A percentile compares a stretch with the other conserved stretches of the same genome.
phyloP scores from a whole-genome alignment of 1,140 invertebrate species.

The Lerema accius region DNA sequence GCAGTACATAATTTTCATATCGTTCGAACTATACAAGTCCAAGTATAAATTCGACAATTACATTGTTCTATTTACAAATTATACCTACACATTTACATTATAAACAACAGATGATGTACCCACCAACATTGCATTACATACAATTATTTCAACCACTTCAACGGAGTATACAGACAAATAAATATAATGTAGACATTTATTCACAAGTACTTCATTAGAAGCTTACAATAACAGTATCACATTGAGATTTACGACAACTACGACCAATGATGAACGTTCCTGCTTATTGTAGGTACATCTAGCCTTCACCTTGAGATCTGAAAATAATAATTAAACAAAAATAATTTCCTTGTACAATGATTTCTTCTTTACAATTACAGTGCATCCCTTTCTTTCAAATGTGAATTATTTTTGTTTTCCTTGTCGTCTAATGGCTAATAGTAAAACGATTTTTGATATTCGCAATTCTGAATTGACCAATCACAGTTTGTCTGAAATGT shows the following conservation, averaged over 20 bases:
- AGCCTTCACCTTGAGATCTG: conserved; percentile 23
- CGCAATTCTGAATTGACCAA: too few relatives aligned
- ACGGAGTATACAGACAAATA: conserved; percentile 28
- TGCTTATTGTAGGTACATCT: conserved; percentile 25
- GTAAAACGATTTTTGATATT: too few relatives aligned
- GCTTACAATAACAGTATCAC: conserved; percentile 44
- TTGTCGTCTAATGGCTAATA: too few relatives aligned
- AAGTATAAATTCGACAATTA: conserved; percentile 44
- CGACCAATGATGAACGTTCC: conserved; percentile 36
- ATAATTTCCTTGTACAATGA: too few relatives aligned
- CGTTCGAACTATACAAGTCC: too few relatives aligned
- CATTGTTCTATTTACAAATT: conserved; percentile 36
- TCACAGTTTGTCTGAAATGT: too few relatives aligned
- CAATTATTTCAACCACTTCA: conserved; percentile 8
- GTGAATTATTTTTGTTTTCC: too few relatives aligned
- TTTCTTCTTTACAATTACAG: too few relatives aligned
- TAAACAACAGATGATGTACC: conserved; percentile 33
- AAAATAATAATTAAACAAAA: conserved; percentile 14
- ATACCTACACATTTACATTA: conserved; percentile 38
- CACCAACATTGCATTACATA: conserved; percentile 12
- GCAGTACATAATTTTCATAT: too few relatives aligned
- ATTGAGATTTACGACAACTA: conserved; percentile 55
- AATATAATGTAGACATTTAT: conserved; percentile 49
- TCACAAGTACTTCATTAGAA: conserved; percentile 43
- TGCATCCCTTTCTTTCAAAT: too few relatives aligned